Base-by-base conservation (phyloP, 2,888 invertebrate species). In the Ecliptopera silaceata region DNA sequence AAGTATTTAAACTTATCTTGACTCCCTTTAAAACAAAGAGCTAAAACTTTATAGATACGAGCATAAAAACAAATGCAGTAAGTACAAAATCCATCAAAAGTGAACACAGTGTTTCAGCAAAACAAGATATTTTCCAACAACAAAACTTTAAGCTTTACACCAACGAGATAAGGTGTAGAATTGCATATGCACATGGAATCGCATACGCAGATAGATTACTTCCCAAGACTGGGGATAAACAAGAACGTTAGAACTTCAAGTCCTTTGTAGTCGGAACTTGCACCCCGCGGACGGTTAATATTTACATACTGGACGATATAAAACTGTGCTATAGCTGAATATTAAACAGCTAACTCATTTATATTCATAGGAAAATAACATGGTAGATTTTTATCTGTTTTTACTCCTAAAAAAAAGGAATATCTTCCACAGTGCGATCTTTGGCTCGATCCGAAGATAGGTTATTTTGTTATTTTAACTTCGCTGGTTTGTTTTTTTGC, bases 231-330 rank as follows among this genome's bases (percentile, higher is more conserved):
- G 46, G 12, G 56, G 38, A 66, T 64, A 66, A 66, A 63, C 61
- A 64, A 48, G 48, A 53, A 57, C 55, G 56, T 53, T 36, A 49
- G 47, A 61, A 51, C 64, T 63, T 58, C 44, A 61, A 57, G 56
- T 61, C 56, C 61, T 64, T 66, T 66, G 66, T 66, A 59, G 62
- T 58, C 56, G 52, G 52, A 55, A 60, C 45, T 60, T 45, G 39
- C 60, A 47, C 53, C 47, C 20, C 17, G 38, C 32, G 59, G 60
- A 58, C 46, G 29, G 60, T 61, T 57, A 49, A 57, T 59, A 61
- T 59, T 59, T 64, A 51, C 53, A 49, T 43, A 45, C 56, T 54
- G 50, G 54, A 61, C 51, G 42, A 57, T 54, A 56, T 51, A 63
- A 56, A 51, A 63, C 39, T 44, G 32, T 32, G 18, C 2, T 20